Evolutionary conservation across 2,888 invertebrate species (phyloP).

Genomic region (Drosophila helvetica): DNA sequence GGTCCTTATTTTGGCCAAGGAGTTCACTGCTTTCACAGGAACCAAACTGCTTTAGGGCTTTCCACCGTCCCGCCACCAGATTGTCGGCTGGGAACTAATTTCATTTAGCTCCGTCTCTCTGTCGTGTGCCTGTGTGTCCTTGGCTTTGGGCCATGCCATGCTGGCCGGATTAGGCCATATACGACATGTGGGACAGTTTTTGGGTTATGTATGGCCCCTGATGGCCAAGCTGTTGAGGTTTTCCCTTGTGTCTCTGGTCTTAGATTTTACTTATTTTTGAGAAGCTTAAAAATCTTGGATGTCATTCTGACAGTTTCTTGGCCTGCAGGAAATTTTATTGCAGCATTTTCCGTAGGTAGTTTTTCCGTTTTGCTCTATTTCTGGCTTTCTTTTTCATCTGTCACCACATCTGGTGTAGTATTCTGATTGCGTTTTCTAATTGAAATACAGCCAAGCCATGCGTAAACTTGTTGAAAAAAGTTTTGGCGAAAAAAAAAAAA

Average conservation of each 20-base stretch:
- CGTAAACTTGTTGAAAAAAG: conserved; percentile 55
- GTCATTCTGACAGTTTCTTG: not conserved
- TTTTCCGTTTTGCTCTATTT: not conserved
- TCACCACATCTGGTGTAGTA: conserved; percentile 6
- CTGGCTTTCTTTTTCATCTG: not conserved
- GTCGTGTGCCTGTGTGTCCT: conserved; percentile 33
- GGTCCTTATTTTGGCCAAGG: not conserved
- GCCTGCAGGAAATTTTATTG: not conserved
- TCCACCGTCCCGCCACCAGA: conserved; percentile 33
- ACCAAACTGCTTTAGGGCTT: conserved; percentile 3
- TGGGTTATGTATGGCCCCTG: not conserved
- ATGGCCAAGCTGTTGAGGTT: conserved; percentile 4
- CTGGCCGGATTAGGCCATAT: conserved; percentile 24
- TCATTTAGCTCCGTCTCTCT: conserved; percentile 49
- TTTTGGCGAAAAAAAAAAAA: conserved; percentile 19
- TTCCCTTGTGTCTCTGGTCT: not conserved
- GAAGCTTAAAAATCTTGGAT: not conserved
- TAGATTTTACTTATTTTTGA: not conserved
- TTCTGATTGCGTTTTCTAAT: conserved; percentile 49
- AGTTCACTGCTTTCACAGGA: conserved; percentile 2
- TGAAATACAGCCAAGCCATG: conserved; percentile 65
- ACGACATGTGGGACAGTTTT: conserved; percentile 37
- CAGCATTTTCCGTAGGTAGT: not conserved
- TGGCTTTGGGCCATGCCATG: conserved; percentile 21
- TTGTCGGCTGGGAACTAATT: conserved; percentile 70